A percentile compares a stretch with the other conserved stretches of the same genome.
Conservation (phyloP, 2,888 invertebrate genomes). For the Steromphala cineraria region DNA sequence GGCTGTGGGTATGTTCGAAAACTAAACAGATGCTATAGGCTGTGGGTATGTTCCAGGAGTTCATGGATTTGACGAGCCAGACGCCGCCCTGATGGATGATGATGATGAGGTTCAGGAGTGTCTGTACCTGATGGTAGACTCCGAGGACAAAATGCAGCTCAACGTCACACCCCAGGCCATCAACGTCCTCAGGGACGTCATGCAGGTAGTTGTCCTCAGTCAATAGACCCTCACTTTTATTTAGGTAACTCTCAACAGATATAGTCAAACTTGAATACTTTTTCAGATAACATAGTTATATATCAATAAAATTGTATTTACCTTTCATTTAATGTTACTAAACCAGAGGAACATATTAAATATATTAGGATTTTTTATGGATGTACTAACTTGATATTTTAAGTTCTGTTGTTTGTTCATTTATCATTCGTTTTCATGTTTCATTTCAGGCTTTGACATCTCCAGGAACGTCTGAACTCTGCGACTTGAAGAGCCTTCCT, state of each 20-base stretch:
- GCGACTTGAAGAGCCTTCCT: constrained; percentile 61
- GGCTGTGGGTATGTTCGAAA: too few relatives aligned
- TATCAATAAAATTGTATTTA: too few relatives aligned
- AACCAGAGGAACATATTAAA: too few relatives aligned
- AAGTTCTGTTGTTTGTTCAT: background rate
- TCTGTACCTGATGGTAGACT: constrained; percentile 83
- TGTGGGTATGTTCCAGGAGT: constrained; percentile 13
- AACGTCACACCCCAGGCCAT: constrained; percentile 83
- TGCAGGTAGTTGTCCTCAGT: constrained; percentile 58
- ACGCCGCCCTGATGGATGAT: constrained; percentile 39
- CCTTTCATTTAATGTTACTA: too few relatives aligned
- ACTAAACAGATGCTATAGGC: too few relatives aligned
- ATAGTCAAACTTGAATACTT: too few relatives aligned
- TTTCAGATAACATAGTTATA: too few relatives aligned
- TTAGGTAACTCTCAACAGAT: too few relatives aligned
- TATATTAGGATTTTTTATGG: too few relatives aligned
- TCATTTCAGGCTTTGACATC: constrained; percentile 63
- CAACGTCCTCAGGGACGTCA: constrained; percentile 78
- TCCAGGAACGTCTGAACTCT: constrained; percentile 51
- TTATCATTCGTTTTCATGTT: constrained; percentile 13
- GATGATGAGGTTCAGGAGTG: constrained; percentile 74
- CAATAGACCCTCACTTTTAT: background rate
- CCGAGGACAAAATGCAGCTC: constrained; percentile 82
- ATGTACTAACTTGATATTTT: background rate
- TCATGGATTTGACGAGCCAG: constrained; percentile 41